A percentile compares a stretch with the other conserved stretches of the same genome.
Evolutionary conservation across 2,797 vertebrate genomes (phyloP).

Genomic region (Gymnodraco acuticeps): DNA sequence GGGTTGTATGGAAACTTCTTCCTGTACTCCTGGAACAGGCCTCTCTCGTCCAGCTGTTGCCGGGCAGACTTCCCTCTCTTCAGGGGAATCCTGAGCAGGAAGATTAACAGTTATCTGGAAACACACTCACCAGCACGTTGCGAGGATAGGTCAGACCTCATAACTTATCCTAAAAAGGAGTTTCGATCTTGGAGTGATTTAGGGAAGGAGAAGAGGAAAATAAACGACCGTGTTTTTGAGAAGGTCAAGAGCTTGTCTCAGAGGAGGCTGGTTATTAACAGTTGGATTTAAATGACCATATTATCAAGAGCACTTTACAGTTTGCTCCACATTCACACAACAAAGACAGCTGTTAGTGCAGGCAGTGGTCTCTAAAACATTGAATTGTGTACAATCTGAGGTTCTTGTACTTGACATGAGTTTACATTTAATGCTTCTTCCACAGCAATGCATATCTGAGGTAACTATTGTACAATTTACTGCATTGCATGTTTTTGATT

Average conservation of each 20-base stretch:
- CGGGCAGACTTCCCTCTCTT: constrained; percentile 50
- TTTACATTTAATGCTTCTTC: too few species aligned
- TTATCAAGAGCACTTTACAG: not conserved
- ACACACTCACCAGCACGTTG: constrained; percentile 14
- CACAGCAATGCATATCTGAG: too few species aligned
- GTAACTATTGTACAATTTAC: too few species aligned
- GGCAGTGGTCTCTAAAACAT: too few species aligned
- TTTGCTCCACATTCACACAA: not conserved
- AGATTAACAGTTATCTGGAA: not conserved
- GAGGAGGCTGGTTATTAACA: not conserved
- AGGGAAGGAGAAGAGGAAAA: not conserved
- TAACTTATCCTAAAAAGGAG: constrained; percentile 49
- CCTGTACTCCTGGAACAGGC: constrained; percentile 42
- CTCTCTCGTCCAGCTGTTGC: constrained; percentile 50
- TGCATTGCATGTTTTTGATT: too few species aligned
- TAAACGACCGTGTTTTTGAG: constrained; percentile 1
- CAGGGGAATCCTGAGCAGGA: constrained; percentile 49
- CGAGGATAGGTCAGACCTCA: constrained; percentile 9
- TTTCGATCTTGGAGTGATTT: not conserved
- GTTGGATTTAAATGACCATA: not conserved
- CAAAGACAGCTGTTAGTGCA: too few species aligned
- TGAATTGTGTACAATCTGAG: too few species aligned
- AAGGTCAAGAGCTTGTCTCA: constrained; percentile 1
- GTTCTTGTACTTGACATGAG: too few species aligned
- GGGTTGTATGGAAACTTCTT: constrained; percentile 40